These are phyloP conservation scores for Chaetorhynchus papuensis DNA, from an alignment of 2,113 vertebrate species.

Conservation along the genomic window DNA sequence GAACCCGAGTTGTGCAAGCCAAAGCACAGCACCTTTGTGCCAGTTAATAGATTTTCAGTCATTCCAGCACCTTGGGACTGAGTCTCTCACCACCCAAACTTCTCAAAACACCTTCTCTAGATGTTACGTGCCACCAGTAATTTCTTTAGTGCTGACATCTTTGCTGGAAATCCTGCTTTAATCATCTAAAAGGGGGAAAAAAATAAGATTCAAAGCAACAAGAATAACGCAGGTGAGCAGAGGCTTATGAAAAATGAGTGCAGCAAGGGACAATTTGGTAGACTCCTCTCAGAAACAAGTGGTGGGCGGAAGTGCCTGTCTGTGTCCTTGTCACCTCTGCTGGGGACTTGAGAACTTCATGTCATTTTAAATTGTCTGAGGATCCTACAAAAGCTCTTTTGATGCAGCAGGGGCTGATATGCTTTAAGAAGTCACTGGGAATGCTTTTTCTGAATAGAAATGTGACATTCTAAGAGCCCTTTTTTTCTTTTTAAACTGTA, in stretches of 20 bases:
- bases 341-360: not conserved
- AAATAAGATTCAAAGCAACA: not conserved
- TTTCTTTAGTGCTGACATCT: not conserved
- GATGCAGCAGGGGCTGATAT: not conserved
- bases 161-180: not conserved
- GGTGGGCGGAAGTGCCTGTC: not conserved
- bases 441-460: not conserved
- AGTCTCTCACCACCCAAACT: not conserved
- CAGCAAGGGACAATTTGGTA: not conserved
- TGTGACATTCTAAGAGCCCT: not conserved
- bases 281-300: not conserved
- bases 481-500: not conserved
- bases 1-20: not conserved
- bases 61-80: not conserved
- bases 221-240: not conserved
- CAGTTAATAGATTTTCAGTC: not conserved
- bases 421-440: not conserved
- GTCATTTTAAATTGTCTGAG: not conserved
- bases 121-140: not conserved
- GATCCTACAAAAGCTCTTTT: not conserved
- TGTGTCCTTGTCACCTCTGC: not conserved
- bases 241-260: not conserved
- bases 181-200: not conserved
- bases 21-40: not conserved
- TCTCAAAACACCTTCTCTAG: fast-evolving